Evolutionary conservation across 2,113 vertebrate species (phyloP), one percentile per base, ranked within the genome.

Genomic region (Erinaceus europaeus): DNA sequence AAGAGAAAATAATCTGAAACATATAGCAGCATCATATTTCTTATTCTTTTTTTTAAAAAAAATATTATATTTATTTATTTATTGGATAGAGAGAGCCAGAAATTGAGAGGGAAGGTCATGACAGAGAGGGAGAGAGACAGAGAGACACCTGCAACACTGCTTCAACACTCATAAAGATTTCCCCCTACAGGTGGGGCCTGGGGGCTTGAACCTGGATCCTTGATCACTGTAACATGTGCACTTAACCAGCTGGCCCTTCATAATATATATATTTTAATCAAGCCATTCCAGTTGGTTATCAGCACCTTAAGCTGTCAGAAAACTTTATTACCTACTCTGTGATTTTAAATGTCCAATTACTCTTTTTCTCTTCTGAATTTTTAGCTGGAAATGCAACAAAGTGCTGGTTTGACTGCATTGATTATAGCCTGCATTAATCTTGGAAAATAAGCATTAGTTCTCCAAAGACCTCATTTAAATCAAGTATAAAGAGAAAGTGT

Each of bases 401-500:
- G 75, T 84, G 40, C 9, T 94, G 15, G 27, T 85, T 91, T 90
- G 59, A 78, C n/a, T 93, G 48, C 83, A 91, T 15, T 88, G 57
- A 84, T 78, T 92, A 84, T 23, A 89, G 38, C 0, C 32, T 71
- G 8, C 52, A 88, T 36, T 84, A 62, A 86, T 91, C 90, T 93
- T 91, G 40, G 52, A 94, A 96, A 91, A 88, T 78, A 93, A 91
- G 67, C 42, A 80, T 76, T 80, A 67, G 86, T 64, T 92, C 64
- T 91, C 9, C n/a, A 94, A 94, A 84, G 27, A 1, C 10, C 2
- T 55, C 69, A 81, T 96, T 89, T 94, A 40, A 95, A 91, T 93
- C 59, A 93, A 94, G 3, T 50, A 27, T 72, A 91, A 95, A 93
- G 65, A 90, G 52, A n/a, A 90, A 93, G 71, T 77, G 89, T 84